These are phyloP conservation scores for Pharmacophagus antenor DNA, from an alignment of 2,888 invertebrate species.

Conservation along the genomic window DNA sequence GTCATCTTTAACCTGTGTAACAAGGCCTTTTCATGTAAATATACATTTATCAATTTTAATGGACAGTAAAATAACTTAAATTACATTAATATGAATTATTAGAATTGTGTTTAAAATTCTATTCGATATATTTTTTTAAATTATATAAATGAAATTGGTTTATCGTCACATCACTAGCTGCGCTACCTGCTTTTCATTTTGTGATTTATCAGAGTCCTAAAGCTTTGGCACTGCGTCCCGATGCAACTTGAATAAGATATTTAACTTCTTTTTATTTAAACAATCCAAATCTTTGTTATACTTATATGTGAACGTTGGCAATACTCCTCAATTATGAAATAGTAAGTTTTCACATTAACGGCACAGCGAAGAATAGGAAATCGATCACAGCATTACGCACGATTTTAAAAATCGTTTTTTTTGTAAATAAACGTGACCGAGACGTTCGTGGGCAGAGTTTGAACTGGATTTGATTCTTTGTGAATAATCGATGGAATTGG, in stretches of 20 bases:
- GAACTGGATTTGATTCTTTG: constrained; percentile 57
- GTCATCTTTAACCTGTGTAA: too few relatives aligned
- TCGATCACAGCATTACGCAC: constrained; percentile 66
- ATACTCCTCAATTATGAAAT: constrained; percentile 17
- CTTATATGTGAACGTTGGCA: constrained; percentile 14
- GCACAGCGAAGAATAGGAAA: constrained; percentile 32
- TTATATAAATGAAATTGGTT: neutral
- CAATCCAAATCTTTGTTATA: constrained; percentile 27
- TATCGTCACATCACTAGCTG: constrained; percentile 40
- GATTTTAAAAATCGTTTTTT: constrained; percentile 65
- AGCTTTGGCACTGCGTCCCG: constrained; percentile 54
- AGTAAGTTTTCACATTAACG: constrained; percentile 5
- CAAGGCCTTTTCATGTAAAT: too few relatives aligned
- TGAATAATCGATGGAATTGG: constrained; percentile 67
- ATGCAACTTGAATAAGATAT: constrained; percentile 47
- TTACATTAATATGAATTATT: too few relatives aligned
- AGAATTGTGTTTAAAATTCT: too few relatives aligned
- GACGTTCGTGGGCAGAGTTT: constrained; percentile 47
- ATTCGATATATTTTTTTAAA: too few relatives aligned
- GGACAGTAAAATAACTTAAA: too few relatives aligned
- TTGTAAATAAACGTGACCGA: constrained; percentile 64
- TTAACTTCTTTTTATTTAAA: constrained; percentile 40
- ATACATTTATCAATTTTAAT: too few relatives aligned
- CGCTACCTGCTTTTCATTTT: constrained; percentile 52
- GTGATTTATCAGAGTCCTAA: constrained; percentile 50